Evolutionary conservation across 1,140 invertebrate genomes (phyloP).

Genomic region (Zaprionus vittiger): DNA sequence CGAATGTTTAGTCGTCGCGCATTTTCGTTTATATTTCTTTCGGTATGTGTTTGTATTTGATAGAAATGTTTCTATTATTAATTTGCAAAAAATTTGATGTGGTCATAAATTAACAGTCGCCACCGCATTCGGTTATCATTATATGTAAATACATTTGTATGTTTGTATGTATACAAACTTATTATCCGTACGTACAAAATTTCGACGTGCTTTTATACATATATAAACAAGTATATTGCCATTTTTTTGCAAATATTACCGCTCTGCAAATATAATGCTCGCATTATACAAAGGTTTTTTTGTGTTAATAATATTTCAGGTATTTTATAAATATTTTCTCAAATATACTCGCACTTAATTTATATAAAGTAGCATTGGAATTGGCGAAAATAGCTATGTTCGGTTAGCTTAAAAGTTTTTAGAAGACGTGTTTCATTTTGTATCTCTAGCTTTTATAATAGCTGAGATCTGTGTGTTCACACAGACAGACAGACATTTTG

Average conservation of each 20-base stretch:
- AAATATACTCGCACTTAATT: not conserved
- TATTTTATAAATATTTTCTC: not conserved
- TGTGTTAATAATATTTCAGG: not conserved
- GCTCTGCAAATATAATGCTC: slow-evolving; percentile 29
- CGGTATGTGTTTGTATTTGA: not conserved
- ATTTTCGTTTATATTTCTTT: too few species aligned
- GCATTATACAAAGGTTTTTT: slow-evolving; percentile 2
- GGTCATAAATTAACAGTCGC: slow-evolving; percentile 59
- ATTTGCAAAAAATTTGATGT: slow-evolving; percentile 54
- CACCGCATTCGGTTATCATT: slow-evolving; percentile 62
- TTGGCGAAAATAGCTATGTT: too few species aligned
- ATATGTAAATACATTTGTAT: slow-evolving; percentile 21
- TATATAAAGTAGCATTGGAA: too few species aligned
- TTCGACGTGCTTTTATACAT: not conserved
- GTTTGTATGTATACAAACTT: not conserved
- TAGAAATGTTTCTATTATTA: slow-evolving; percentile 25
- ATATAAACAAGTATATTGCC: slow-evolving; percentile 12
- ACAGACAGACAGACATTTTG: too few species aligned
- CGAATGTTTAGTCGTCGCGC: too few species aligned
- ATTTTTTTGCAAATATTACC: slow-evolving; percentile 49
- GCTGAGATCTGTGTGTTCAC: too few species aligned
- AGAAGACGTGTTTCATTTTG: too few species aligned
- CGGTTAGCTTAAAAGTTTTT: too few species aligned
- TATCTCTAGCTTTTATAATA: too few species aligned
- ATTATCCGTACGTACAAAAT: not conserved